phyloP scores from a whole-genome alignment of 1,140 invertebrate species.

The Matsumurasca onukii region DNA sequence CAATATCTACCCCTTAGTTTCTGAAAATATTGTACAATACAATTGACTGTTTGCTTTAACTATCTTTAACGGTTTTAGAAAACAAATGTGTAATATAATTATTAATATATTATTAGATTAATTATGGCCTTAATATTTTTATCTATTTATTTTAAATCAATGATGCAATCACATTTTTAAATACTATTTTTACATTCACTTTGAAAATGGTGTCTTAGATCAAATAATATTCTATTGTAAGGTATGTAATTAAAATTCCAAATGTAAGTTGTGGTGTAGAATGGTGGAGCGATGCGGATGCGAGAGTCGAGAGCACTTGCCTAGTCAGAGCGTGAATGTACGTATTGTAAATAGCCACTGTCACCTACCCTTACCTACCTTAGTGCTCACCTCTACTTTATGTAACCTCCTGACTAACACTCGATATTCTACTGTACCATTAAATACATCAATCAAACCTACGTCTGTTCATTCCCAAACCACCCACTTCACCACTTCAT shows the following conservation, averaged over 20 bases:
- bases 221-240: background rate
- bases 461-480: background rate
- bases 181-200: constrained; percentile 21
- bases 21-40: background rate
- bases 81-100: constrained; percentile 15
- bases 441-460: constrained; percentile 21
- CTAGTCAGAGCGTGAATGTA: constrained; percentile 19
- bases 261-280: too few species aligned
- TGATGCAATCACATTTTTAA: constrained; percentile 10
- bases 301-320: constrained; percentile 11
- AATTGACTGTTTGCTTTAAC: constrained; percentile 21
- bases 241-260: too few species aligned
- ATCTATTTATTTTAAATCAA: constrained; percentile 3
- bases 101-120: constrained; percentile 25
- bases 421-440: too few species aligned
- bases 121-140: constrained; percentile 25
- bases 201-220: background rate
- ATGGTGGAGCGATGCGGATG: too few species aligned
- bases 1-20: constrained; percentile 11
- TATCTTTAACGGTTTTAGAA: constrained; percentile 17
- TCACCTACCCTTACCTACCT: background rate
- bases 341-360: background rate
- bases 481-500: too few species aligned
- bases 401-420: constrained; percentile 18
- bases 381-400: constrained; percentile 5